Evolutionary conservation across 2,888 invertebrate species (phyloP).

Genomic region (Diplazon laetatorius): DNA sequence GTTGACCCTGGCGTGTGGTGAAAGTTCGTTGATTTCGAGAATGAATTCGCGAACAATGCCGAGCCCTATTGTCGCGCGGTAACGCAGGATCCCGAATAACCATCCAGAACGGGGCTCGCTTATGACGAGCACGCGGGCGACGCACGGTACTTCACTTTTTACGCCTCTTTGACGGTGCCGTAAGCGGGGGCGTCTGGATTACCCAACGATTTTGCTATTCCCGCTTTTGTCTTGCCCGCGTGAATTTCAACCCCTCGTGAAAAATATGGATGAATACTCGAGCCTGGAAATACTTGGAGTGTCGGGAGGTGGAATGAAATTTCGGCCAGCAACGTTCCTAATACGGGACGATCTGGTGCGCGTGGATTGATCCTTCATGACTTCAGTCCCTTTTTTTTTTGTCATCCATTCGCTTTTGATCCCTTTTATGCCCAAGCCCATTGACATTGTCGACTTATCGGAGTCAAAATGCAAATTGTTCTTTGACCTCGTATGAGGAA

Average conservation of each 20-base stretch:
- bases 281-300: constrained; percentile 18
- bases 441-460: neutral
- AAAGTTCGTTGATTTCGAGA: constrained; percentile 50
- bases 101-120: neutral
- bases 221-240: constrained; percentile 1
- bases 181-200: constrained; percentile 7
- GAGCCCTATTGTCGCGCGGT: constrained; percentile 20
- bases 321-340: neutral
- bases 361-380: constrained; percentile 5
- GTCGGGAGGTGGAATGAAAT: constrained; percentile 5
- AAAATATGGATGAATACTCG: constrained; percentile 15
- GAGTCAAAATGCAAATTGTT: neutral
- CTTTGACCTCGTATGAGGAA: neutral
- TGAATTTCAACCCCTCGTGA: neutral
- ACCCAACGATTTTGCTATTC: constrained; percentile 16
- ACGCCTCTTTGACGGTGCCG: constrained; percentile 13
- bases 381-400: neutral
- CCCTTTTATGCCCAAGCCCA: neutral
- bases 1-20: constrained; percentile 5
- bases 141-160: constrained; percentile 15
- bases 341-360: neutral
- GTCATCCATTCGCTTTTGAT: constrained; percentile 18
- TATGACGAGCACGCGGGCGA: constrained; percentile 3
- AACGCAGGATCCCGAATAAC: neutral
- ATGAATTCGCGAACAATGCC: constrained; percentile 54